These are phyloP conservation scores for Nothoprocta pentlandii DNA, from an alignment of 2,113 vertebrate species.

Conservation along the genomic window DNA sequence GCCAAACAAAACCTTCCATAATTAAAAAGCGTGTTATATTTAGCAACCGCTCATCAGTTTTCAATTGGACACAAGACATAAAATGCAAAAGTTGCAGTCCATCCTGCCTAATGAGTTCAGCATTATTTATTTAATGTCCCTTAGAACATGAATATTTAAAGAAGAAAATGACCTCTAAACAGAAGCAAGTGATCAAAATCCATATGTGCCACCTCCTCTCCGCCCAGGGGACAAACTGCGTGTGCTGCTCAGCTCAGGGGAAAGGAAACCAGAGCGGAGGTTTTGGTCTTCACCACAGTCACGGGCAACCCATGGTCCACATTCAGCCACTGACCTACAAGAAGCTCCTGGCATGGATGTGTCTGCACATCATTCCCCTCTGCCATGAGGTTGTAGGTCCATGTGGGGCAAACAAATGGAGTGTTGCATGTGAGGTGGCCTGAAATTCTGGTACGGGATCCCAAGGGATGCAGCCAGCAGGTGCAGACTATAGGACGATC, in stretches of 20 bases:
- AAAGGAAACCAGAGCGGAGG: neutral
- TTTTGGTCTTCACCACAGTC: neutral
- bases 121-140: conserved; percentile 58
- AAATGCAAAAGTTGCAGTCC: conserved; percentile 36
- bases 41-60: neutral
- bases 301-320: neutral
- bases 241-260: neutral
- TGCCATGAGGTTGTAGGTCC: neutral
- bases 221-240: conserved; percentile 36
- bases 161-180: conserved; percentile 34
- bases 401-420: neutral
- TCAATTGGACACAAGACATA: neutral
- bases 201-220: conserved; percentile 25
- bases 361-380: fast-evolving
- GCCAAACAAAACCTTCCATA: neutral
- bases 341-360: fast-evolving
- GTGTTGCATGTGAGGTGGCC: neutral
- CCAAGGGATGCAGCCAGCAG: neutral
- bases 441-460: neutral
- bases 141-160: conserved; percentile 64
- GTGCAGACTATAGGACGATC: neutral
- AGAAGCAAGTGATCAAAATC: conserved; percentile 59
- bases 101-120: neutral
- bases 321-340: fast-evolving
- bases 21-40: neutral